Percentiles rank a stretch among this genome's conserved stretches.
These are phyloP conservation scores for Diadophis punctatus DNA, from an alignment of 2,113 vertebrate genomes.

Conservation along the genomic window DNA sequence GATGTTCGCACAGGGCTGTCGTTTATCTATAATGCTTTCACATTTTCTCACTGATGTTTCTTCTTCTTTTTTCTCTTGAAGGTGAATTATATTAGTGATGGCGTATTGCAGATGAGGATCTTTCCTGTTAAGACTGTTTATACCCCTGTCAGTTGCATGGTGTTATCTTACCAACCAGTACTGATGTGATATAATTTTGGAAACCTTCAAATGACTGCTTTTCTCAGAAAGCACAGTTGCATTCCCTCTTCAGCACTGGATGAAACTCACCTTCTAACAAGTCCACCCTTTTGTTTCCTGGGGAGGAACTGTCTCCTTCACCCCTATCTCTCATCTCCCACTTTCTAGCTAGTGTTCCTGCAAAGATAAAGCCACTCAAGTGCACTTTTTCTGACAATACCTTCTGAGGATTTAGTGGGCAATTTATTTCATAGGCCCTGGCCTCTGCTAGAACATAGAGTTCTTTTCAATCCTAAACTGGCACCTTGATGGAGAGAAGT, in stretches of 20 bases:
- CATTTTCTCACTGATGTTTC: neutral
- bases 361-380: neutral
- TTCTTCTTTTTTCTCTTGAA: neutral
- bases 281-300: too few relatives aligned
- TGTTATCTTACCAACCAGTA: neutral
- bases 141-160: neutral
- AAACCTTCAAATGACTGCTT: neutral
- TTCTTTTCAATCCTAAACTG: neutral
- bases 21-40: neutral
- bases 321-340: neutral
- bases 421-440: neutral
- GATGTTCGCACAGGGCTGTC: neutral
- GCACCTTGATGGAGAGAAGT: neutral
- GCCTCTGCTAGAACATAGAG: neutral
- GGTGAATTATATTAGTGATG: neutral
- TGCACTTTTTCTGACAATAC: neutral
- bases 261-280: neutral
- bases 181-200: neutral
- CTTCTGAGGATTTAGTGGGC: neutral
- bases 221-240: neutral
- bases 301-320: neutral
- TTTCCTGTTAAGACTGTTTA: neutral
- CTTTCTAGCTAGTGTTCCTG: neutral
- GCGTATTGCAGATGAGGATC: neutral
- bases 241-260: neutral